These are phyloP conservation scores for Acrossocheilus fasciatus DNA, from an alignment of 2,797 vertebrate species.

Conservation along the genomic window DNA sequence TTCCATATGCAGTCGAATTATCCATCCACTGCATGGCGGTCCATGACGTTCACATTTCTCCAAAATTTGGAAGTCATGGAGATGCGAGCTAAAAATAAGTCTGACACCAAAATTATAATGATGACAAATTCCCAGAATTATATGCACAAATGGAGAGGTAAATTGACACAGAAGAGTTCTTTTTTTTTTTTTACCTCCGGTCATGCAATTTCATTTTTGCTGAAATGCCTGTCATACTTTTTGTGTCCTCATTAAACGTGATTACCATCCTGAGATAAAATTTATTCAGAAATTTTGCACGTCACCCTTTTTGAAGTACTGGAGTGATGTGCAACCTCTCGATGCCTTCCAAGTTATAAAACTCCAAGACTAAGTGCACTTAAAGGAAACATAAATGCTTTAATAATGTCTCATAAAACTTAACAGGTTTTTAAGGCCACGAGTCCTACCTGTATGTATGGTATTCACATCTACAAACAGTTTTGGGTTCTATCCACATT, in stretches of 20 bases:
- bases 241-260: conserved; percentile 9
- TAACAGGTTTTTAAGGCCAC: conserved; percentile 20
- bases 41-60: not conserved
- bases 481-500: not conserved
- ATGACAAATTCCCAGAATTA: conserved; percentile 10
- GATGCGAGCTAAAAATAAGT: not conserved
- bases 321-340: not conserved
- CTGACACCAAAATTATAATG: not conserved
- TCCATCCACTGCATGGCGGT: not conserved
- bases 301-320: not conserved
- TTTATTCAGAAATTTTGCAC: not conserved
- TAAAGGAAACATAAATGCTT: conserved; percentile 31
- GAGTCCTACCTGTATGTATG: not conserved
- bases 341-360: not conserved
- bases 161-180: not conserved
- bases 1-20: not conserved
- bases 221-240: not conserved
- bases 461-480: not conserved
- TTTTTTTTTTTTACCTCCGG: not conserved
- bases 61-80: not conserved
- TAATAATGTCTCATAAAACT: conserved; percentile 24
- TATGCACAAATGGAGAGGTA: not conserved
- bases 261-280: not conserved
- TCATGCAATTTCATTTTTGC: not conserved
- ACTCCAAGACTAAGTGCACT: not conserved